Evolutionary conservation across 2,888 invertebrate genomes (phyloP), one percentile per base, ranked within the genome.

Genomic region (Didymodactylos carnosus): DNA sequence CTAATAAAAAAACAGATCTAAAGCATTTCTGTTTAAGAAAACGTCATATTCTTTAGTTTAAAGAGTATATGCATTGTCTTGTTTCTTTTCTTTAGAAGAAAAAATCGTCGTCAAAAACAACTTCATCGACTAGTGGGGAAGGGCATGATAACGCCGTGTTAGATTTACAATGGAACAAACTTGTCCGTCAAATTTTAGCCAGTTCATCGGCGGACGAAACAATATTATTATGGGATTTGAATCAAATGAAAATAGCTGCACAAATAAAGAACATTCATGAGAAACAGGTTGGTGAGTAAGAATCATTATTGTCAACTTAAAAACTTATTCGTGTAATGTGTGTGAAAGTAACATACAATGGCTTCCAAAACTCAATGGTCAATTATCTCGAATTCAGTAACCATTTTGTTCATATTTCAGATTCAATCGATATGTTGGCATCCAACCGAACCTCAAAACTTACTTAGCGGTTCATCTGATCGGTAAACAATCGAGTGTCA

Each of bases 81-180:
- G 8, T 62, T 19, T 19, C 35, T 1, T 10, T 35, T 62, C 16
- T 8, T n/a, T 35, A 35, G 62, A 62, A 35, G 11, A 19, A 19
- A 19, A 19, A 19, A 16, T 29, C 6, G 25, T 35, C 29, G 35
- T 35, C 62, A 35, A n/a, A n/a, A n/a, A n/a, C n/a, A n/a, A n/a
- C n/a, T n/a, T n/a, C n/a, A n/a, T n/a, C n/a, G n/a, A n/a, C 46
- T 16, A 16, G 46, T 19, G 23, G 40, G 10, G 43, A 43, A 49
- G 92, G 93, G 0, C 95, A 95, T 81, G 89, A 86, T 75, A 91
- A 93, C 82, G 92, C 95, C 27, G 93, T 97, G 0, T 84, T 97
- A 16, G 90, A 90, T 82, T 82, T 97, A 14, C 88, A 92, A 0
- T 97, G 95, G 94, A 95, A 95, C 76, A 23, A 70, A 73, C 72